A percentile compares a stretch with the other conserved stretches of the same genome.
Conservation (phyloP, 2,888 invertebrate species). For the Embidobia sp. region DNA sequence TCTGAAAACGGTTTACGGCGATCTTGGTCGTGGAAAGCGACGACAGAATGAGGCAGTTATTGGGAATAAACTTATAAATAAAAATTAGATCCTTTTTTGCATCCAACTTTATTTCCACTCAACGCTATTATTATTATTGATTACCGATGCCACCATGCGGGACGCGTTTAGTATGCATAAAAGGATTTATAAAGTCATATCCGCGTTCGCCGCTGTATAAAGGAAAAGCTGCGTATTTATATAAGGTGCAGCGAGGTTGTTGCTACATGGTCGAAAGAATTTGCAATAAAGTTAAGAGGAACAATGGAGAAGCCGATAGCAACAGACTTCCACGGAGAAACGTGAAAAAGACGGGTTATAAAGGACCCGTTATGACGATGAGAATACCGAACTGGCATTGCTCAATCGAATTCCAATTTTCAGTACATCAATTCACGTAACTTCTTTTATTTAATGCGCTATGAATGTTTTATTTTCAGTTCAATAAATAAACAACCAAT, state of each 20-base stretch:
- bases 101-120: too few species aligned
- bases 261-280: constrained; percentile 30
- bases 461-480: too few species aligned
- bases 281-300: constrained; percentile 33
- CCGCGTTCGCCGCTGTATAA: constrained; percentile 6
- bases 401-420: constrained; percentile 2
- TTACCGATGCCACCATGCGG: too few species aligned
- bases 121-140: too few species aligned
- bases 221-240: constrained; percentile 28
- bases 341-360: constrained; percentile 20
- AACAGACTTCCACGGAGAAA: constrained; percentile 19
- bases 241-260: constrained; percentile 22
- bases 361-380: background rate
- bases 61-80: too few species aligned
- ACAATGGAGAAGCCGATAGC: constrained; percentile 25
- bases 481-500: too few species aligned
- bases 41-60: too few species aligned
- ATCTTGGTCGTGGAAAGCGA: too few species aligned
- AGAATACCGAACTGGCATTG: background rate
- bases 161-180: constrained; percentile 15
- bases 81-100: too few species aligned
- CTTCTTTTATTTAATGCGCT: background rate
- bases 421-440: constrained; percentile 3
- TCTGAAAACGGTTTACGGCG: too few species aligned
- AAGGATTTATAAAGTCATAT: constrained; percentile 28